Conservation (phyloP, 1,140 invertebrate species). For the Anthonomus grandis region DNA sequence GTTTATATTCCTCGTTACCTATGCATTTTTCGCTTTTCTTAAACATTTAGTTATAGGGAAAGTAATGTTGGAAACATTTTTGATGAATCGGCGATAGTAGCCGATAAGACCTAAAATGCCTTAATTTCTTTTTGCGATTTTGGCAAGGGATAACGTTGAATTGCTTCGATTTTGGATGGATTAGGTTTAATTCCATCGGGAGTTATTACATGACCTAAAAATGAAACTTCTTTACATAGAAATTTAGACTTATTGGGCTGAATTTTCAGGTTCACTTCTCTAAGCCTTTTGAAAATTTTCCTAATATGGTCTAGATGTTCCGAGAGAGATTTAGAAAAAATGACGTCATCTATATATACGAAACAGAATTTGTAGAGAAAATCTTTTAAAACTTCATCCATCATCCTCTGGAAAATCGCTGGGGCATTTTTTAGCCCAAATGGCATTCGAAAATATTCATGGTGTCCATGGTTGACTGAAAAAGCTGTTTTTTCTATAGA, state of each 20-base stretch:
- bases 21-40: conserved; percentile 22
- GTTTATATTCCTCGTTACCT: background rate
- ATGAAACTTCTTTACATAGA: conserved; percentile 29
- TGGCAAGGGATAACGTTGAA: conserved; percentile 16
- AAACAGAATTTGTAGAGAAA: conserved; percentile 32
- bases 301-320: conserved; percentile 35
- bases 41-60: conserved; percentile 30
- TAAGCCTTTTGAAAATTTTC: conserved; percentile 31
- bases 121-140: conserved; percentile 17
- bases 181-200: conserved; percentile 24
- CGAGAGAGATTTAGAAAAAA: conserved; percentile 32
- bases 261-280: conserved; percentile 35
- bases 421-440: conserved; percentile 50
- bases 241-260: conserved; percentile 40
- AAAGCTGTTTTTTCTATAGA: conserved; percentile 53
- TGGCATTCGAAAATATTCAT: conserved; percentile 48
- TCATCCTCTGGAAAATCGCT: conserved; percentile 49
- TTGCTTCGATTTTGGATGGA: conserved; percentile 16
- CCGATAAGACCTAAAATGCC: conserved; percentile 31
- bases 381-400: conserved; percentile 43
- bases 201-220: conserved; percentile 24
- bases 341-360: conserved; percentile 46
- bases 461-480: conserved; percentile 41
- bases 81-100: conserved; percentile 32
- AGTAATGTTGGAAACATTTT: conserved; percentile 16